Percentiles rank a stretch among this genome's conserved stretches.
Evolutionary conservation across 2,888 invertebrate species (phyloP).

Genomic region (Luperina nickerlii): DNA sequence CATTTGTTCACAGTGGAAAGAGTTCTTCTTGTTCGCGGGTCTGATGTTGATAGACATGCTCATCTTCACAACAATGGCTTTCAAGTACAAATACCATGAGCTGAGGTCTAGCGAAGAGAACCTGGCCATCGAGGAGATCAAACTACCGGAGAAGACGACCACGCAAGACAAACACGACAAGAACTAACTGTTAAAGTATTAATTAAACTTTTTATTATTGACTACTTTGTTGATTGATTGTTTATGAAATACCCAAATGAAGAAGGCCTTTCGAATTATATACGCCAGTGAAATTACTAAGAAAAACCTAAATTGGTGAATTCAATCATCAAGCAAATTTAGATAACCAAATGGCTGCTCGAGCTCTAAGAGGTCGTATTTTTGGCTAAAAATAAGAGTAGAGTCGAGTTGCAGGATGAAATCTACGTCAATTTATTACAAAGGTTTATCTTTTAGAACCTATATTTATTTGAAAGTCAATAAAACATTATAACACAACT

Average conservation of each 20-base stretch:
- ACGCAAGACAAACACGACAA: constrained; percentile 48
- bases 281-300: neutral
- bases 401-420: neutral
- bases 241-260: neutral
- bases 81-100: constrained; percentile 93
- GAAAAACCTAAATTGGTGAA: neutral
- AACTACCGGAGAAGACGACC: constrained; percentile 76
- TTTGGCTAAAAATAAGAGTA: neutral
- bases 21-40: constrained; percentile 96
- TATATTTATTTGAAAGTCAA: neutral
- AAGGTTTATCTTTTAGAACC: neutral
- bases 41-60: constrained; percentile 96
- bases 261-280: neutral
- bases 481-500: neutral
- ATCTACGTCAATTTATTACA: neutral
- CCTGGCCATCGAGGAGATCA: constrained; percentile 79
- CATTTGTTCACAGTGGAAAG: constrained; percentile 92
- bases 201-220: constrained; percentile 63
- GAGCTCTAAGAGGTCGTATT: neutral
- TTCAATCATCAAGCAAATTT: neutral
- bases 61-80: constrained; percentile 95
- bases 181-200: constrained; percentile 54
- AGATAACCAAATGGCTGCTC: neutral
- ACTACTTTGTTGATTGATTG: constrained; percentile 25
- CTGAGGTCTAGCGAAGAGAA: constrained; percentile 80